phyloP scores from a whole-genome alignment of 2,888 invertebrate species.

The Mellilla xanthometata region DNA sequence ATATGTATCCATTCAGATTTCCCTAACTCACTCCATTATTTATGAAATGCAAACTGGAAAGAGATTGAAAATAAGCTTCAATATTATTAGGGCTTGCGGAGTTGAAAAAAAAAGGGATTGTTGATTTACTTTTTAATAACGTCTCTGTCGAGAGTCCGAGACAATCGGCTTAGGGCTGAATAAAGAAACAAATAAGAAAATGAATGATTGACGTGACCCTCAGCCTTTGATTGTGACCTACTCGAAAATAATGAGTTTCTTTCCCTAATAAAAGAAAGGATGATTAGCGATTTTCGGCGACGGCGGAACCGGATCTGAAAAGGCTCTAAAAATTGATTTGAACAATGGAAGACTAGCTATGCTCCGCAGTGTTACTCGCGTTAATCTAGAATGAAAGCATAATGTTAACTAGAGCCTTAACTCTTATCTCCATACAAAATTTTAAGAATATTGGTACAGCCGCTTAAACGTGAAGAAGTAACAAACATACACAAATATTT shows the following conservation, averaged over 20 bases:
- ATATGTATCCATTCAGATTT: neutral
- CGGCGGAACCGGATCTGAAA: neutral
- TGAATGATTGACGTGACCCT: constrained; percentile 26
- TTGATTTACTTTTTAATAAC: constrained; percentile 31
- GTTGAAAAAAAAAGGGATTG: constrained; percentile 8
- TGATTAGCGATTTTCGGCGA: constrained; percentile 23
- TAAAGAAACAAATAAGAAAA: constrained; percentile 26
- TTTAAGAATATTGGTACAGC: too few species aligned
- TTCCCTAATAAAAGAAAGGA: constrained; percentile 25
- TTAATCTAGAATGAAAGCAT: too few species aligned
- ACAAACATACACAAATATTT: too few species aligned
- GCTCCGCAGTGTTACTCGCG: too few species aligned
- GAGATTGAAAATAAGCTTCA: constrained; percentile 13
- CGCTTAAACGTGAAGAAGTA: too few species aligned
- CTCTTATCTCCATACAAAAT: too few species aligned
- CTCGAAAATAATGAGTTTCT: constrained; percentile 31
- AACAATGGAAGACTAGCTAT: too few species aligned
- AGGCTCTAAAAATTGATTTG: constrained; percentile 3
- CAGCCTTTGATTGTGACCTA: constrained; percentile 27
- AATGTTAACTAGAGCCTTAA: too few species aligned
- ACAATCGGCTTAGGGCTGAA: constrained; percentile 30
- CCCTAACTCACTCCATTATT: constrained; percentile 5
- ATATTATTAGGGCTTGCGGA: constrained; percentile 19
- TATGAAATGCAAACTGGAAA: constrained; percentile 8
- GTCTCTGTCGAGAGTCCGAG: constrained; percentile 17